Evolutionary conservation across 2,113 vertebrate genomes (phyloP), one percentile per base, ranked within the genome.

Genomic region (Oceanodroma tethys): DNA sequence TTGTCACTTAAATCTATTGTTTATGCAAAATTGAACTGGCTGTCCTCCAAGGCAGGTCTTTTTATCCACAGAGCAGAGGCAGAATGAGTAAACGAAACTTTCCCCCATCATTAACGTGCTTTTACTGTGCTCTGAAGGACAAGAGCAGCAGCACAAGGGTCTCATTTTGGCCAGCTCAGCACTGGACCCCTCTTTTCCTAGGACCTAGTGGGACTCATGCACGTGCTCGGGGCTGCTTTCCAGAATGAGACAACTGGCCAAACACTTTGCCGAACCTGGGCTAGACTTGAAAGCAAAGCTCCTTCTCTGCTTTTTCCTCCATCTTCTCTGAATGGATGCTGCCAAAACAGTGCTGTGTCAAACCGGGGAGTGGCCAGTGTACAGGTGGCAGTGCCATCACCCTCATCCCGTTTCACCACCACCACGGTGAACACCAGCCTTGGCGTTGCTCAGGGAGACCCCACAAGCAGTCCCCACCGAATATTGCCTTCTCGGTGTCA

Each of bases 361-460:
- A 82, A 27, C 11, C 0, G 2, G 5, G 20, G 66, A n/a, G 48
- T 0, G 11, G 21, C 12, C 60, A 13, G 34, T 4, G 1, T 30
- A 9, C 20, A 52, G n/a, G 20, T 45, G 40, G 27, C 56, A 75
- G 29, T 47, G 81, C 56, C 62, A 30, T 26, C 60, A 52, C 25
- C 29, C 27, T 86, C 25, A 6, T 55, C 56, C 43, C 17, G 0
- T 56, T 75, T 72, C 36, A 10, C 71, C 56, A 59, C 9, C 42
- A 36, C 45, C 18, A 6, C 0, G 0, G 38, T 34, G 27, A 8
- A 45, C 62, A 72, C 11, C 65, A 87, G 52, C 30, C 40, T 59
- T 59, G 22, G 22, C 20, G 15, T 43, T 43, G 25, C 45, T 92
- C 58, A 86, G 14, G 88, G 52, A 53, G 40, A 72, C 11, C 17